A percentile compares a stretch with the other conserved stretches of the same genome.
These are phyloP conservation scores for Alosa alosa DNA, from an alignment of 2,113 vertebrate genomes.

Conservation along the genomic window DNA sequence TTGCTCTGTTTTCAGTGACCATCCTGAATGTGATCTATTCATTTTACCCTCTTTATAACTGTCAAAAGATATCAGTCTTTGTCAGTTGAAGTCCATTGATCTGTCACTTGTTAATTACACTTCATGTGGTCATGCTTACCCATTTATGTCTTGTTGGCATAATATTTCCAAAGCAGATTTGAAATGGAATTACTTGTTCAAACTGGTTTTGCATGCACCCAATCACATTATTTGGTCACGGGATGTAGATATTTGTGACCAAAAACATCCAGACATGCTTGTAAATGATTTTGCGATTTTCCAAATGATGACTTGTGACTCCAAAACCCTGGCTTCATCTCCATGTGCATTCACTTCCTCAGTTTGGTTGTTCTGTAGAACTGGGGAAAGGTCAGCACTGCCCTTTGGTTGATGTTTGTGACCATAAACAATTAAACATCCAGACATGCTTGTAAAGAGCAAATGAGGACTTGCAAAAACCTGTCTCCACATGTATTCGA, in stretches of 20 bases:
- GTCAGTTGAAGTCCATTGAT: neutral
- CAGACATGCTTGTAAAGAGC: neutral
- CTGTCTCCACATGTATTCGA: neutral
- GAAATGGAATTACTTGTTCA: neutral
- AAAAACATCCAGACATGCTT: neutral
- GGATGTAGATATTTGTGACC: slow-evolving; percentile 4
- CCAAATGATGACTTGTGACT: neutral
- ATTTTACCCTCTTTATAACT: neutral
- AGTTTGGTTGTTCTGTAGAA: neutral
- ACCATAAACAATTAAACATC: neutral
- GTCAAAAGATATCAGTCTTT: neutral
- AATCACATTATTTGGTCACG: slow-evolving; percentile 15
- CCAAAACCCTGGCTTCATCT: neutral
- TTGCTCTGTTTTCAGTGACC: neutral
- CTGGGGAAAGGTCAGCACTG: neutral
- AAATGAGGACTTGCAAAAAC: neutral
- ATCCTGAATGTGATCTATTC: neutral
- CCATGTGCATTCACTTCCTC: neutral
- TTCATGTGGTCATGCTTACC: neutral
- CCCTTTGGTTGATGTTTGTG: neutral
- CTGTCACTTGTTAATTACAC: neutral
- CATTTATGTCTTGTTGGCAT: neutral
- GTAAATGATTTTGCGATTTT: neutral
- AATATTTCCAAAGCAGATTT: slow-evolving; percentile 17
- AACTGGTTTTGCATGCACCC: neutral